Evolutionary conservation across 2,888 invertebrate species (phyloP).

Genomic region (Dynastes grantii): DNA sequence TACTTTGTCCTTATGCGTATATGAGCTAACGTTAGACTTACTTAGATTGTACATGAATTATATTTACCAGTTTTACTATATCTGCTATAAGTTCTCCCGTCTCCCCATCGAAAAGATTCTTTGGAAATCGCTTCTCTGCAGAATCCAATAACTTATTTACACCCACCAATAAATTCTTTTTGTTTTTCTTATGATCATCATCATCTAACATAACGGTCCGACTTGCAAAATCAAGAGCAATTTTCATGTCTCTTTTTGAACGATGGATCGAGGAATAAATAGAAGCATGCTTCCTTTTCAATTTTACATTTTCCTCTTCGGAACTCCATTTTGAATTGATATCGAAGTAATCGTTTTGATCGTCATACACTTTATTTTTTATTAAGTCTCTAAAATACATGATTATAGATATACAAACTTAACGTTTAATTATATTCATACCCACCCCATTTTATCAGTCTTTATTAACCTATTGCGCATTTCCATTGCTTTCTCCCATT

Average conservation of each 20-base stretch:
- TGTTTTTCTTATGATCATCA: conserved; percentile 60
- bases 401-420: too few species aligned
- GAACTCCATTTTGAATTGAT: conserved; percentile 88
- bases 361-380: conserved; percentile 89
- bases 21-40: too few species aligned
- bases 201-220: conserved; percentile 59
- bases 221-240: conserved; percentile 68
- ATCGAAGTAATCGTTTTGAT: conserved; percentile 94
- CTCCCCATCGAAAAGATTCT: conserved; percentile 63
- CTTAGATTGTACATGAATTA: too few species aligned
- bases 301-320: conserved; percentile 73
- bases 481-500: conserved; percentile 81
- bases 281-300: conserved; percentile 61
- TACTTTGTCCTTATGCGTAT: too few species aligned
- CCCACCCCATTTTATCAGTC: conserved; percentile 85
- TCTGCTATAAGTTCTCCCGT: conserved; percentile 59
- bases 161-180: conserved; percentile 58
- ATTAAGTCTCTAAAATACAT: conserved; percentile 73
- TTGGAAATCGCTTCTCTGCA: conserved; percentile 59
- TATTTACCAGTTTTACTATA: conserved; percentile 55
- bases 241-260: conserved; percentile 64
- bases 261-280: conserved; percentile 57
- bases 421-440: neutral
- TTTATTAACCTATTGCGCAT: conserved; percentile 88
- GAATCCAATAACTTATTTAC: conserved; percentile 60